These are phyloP conservation scores for Cossypha polioptera DNA, from an alignment of 2,797 vertebrate genomes.

Conservation along the genomic window DNA sequence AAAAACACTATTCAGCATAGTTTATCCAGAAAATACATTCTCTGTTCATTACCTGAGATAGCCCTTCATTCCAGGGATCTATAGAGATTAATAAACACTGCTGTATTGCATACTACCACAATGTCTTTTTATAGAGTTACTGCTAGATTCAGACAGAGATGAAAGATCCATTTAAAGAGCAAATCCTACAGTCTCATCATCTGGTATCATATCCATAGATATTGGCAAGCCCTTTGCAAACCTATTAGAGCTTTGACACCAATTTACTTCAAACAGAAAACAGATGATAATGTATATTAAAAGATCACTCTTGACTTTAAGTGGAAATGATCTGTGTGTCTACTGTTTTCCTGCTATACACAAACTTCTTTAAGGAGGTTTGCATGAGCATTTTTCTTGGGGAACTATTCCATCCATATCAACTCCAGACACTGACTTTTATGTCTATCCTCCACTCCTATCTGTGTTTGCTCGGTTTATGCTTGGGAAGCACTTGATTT, in stretches of 20 bases:
- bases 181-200: not conserved
- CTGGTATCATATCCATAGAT: not conserved
- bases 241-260: not conserved
- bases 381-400: accelerated
- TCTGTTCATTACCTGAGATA: not conserved
- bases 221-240: not conserved
- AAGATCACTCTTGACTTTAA: not conserved
- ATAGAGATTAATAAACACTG: not conserved
- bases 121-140: not conserved
- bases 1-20: not conserved
- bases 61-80: not conserved
- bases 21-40: not conserved
- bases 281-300: not conserved
- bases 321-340: not conserved
- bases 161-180: not conserved
- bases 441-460: not conserved
- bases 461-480: not conserved
- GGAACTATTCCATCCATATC: not conserved
- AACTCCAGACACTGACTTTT: not conserved
- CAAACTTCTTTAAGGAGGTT: not conserved
- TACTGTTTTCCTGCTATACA: not conserved
- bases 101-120: not conserved
- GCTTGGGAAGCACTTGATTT: not conserved
- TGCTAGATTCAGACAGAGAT: not conserved
- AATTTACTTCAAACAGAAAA: not conserved